A percentile compares a stretch with the other conserved stretches of the same genome.
Evolutionary conservation across 1,140 invertebrate species (phyloP).

Genomic region (Popillia japonica): DNA sequence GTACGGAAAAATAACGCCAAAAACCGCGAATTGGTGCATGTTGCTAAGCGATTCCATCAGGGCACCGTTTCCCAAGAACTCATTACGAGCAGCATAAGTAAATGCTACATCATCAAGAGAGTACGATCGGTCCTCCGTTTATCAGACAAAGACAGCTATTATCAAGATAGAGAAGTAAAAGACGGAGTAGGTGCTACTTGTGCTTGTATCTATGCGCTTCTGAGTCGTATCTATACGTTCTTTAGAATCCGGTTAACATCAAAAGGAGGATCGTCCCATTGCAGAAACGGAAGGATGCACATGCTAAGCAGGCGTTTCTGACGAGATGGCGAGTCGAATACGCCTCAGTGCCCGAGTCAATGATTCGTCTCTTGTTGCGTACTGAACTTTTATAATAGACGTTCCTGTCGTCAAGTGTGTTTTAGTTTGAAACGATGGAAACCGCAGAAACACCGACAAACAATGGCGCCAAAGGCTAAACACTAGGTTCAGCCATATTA

Average conservation of each 20-base stretch:
- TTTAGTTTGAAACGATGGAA: not conserved
- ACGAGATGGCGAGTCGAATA: not conserved
- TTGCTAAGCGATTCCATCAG: not conserved
- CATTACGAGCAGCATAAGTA: not conserved
- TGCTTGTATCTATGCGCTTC: not conserved
- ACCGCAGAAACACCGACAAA: not conserved
- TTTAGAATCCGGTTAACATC: conserved; percentile 37
- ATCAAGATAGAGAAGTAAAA: not conserved
- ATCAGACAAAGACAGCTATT: not conserved
- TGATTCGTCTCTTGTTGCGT: conserved; percentile 15
- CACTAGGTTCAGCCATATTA: not conserved
- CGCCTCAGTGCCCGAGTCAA: conserved; percentile 38
- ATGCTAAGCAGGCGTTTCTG: conserved; percentile 23
- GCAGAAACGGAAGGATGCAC: conserved; percentile 36
- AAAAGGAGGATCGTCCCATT: not conserved
- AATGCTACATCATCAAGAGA: conserved; percentile 13
- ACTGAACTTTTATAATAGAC: conserved; percentile 33
- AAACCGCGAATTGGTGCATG: not conserved
- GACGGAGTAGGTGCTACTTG: not conserved
- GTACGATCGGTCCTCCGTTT: not conserved
- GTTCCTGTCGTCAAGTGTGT: conserved; percentile 14
- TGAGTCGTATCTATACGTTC: not conserved
- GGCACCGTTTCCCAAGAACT: not conserved
- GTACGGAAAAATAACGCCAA: not conserved
- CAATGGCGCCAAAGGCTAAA: not conserved